phyloP scores from a whole-genome alignment of 2,113 vertebrate genomes.

The Psilopsiagon aurifrons region DNA sequence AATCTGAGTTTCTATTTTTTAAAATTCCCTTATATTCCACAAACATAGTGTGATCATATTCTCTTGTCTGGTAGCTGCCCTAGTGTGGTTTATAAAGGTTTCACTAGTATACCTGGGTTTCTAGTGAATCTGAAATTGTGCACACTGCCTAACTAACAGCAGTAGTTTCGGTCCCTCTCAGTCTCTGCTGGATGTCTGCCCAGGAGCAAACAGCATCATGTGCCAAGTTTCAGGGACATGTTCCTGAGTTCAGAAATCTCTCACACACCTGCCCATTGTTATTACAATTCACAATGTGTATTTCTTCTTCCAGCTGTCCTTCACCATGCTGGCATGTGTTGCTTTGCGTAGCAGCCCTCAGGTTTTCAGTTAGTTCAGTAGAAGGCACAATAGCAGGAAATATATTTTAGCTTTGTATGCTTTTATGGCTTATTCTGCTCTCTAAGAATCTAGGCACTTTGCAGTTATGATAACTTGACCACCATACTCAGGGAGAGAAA shows the following conservation, averaged over 20 bases:
- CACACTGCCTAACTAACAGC: background rate
- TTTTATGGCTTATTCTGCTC: background rate
- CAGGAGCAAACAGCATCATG: background rate
- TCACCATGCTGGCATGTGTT: background rate
- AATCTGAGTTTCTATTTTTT: background rate
- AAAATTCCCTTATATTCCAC: background rate
- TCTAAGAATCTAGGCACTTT: background rate
- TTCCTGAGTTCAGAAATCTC: background rate
- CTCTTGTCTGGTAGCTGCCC: background rate
- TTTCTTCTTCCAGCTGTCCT: conserved; percentile 38
- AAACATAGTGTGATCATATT: background rate
- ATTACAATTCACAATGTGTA: background rate
- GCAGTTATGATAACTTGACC: background rate
- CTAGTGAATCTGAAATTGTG: background rate
- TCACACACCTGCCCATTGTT: conserved; percentile 39
- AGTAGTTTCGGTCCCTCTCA: background rate
- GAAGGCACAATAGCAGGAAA: background rate
- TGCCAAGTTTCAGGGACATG: conserved; percentile 26
- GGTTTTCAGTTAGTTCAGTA: background rate
- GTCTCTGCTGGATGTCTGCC: conserved; percentile 35
- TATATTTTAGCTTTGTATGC: background rate
- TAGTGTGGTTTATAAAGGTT: conserved; percentile 10
- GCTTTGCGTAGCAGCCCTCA: background rate
- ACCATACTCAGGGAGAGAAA: background rate
- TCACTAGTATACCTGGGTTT: background rate